A percentile compares a stretch with the other conserved stretches of the same genome.
These are phyloP conservation scores for Caerostris darwini DNA, from an alignment of 1,140 invertebrate species.

Conservation along the genomic window DNA sequence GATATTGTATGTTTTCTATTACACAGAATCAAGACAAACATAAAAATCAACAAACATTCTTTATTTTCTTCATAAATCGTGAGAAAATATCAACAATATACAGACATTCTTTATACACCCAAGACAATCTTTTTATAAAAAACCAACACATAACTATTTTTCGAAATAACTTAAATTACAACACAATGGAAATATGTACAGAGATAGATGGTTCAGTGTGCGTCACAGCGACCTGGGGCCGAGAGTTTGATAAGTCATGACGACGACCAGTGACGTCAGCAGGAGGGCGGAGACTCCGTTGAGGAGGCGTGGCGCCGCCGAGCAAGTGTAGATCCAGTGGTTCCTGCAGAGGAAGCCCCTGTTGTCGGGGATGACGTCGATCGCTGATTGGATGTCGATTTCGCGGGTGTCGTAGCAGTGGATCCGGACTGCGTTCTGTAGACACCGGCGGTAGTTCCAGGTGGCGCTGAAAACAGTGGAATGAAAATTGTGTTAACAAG, in stretches of 20 bases:
- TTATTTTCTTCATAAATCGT: too few relatives aligned
- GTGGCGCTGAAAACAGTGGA: slow-evolving; percentile 59
- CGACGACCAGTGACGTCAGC: neutral
- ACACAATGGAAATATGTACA: too few relatives aligned
- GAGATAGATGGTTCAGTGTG: too few relatives aligned
- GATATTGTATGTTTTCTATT: too few relatives aligned
- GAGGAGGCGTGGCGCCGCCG: neutral
- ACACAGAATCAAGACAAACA: too few relatives aligned
- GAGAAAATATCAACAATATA: too few relatives aligned
- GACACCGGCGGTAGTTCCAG: slow-evolving; percentile 72
- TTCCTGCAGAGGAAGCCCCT: slow-evolving; percentile 72
- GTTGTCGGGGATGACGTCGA: slow-evolving; percentile 63
- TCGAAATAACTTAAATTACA: too few relatives aligned
- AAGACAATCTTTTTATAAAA: too few relatives aligned
- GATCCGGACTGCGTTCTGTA: slow-evolving; percentile 66
- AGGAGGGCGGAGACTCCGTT: neutral
- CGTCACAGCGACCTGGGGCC: neutral
- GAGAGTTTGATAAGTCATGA: neutral
- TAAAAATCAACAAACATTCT: too few relatives aligned
- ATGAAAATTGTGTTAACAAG: neutral
- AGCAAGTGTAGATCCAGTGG: slow-evolving; percentile 75
- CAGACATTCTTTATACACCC: too few relatives aligned
- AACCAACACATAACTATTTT: too few relatives aligned
- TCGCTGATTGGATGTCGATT: slow-evolving; percentile 58
- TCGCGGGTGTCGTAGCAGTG: slow-evolving; percentile 74